Evolutionary conservation across 2,888 invertebrate genomes (phyloP), one percentile per base, ranked within the genome.

Genomic region (Sisyra terminalis): DNA sequence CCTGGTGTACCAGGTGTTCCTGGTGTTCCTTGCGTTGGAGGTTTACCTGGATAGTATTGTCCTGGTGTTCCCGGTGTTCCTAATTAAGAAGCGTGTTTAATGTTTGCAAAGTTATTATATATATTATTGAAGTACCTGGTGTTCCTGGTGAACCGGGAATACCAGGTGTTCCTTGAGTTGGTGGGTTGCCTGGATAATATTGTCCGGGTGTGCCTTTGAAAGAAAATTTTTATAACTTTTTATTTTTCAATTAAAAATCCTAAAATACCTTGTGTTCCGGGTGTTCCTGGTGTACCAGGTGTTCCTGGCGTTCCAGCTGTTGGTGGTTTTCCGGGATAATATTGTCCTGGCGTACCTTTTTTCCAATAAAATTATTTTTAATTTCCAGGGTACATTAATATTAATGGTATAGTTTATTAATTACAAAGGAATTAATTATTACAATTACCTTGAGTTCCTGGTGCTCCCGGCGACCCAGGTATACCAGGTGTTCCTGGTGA

Each of bases 121-220:
- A 24, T 24, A 5, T 24, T 24, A n/a, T n/a, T 40, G n/a, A n/a
- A n/a, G n/a, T 24, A 24, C 24, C 24, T 24, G 46, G 24, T 17
- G 6, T 30, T 13, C 40, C 17, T 10, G 35, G 24, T 24, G 24
- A 5, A 18, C 16, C 29, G n/a, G 38, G 10, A 17, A 18, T 2
- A 6, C 29, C 11, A 11, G 11, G 17, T 7, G 10, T 10, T 24
- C 11, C 24, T 38, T 24, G 18, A 11, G 3, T 9, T 5, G 18
- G 2, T 1, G 38, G 24, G 9, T 16, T 11, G 8, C 13, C 13
- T n/a, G 11, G 18, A 17, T 13, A 35, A 50, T 53, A 7, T 43
- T 39, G 1, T 15, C 54, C 51, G 11, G 53, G 52, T 7, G 45
- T 31, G 10, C 52, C 53, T 15, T 51, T 51, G 6, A 24, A 5